Evolutionary conservation across 2,888 invertebrate species (phyloP), one percentile per base, ranked within the genome.

Genomic region (Drosophila nigritarsus): DNA sequence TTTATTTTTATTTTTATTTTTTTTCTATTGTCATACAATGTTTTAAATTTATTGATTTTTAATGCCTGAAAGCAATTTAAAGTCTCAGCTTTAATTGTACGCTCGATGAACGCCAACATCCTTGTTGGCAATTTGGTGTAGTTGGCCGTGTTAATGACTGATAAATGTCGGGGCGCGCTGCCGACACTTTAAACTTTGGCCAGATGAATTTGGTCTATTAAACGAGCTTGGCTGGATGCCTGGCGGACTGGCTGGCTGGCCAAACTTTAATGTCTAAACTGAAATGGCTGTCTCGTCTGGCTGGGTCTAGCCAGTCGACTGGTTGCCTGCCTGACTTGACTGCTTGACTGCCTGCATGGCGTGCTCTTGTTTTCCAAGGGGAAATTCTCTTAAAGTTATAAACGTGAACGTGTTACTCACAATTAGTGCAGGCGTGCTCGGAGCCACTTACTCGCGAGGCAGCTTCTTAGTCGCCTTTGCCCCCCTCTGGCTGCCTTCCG

Each of bases 1-100:
- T 55, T 15, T 42, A 54, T 45, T 56, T 55, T 15, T 48, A 51
- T 45, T 54, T 49, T 56, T 40, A 9, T 56, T 71, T 62, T 73
- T 32, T 62, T 66, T 70, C 73, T 71, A 73, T 75, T 78, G 75
- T 72, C 73, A 56, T 70, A 68, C 63, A 71, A 68, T 75, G 73
- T 78, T 83, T 82, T 87, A 85, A 90, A 81, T 90, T 89, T 87
- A 90, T 87, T 88, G 90, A 87, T 90, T 89, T 87, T 89, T 82
- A 74, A 80, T 75, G 67, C 29, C 42, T 27, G 62, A 36, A 36
- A 63, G 71, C 61, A 80, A 66, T 62, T 86, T 86, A 76, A 90
- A 83, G 81, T 65, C 63, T 34, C 32, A 18, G 63, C 85, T 86
- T 87, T 85, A 85, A 89, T 85, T 87, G 77, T 59, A 49, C 48